These are phyloP conservation scores for Petromus typicus DNA, from an alignment of 2,113 vertebrate species.

Conservation along the genomic window DNA sequence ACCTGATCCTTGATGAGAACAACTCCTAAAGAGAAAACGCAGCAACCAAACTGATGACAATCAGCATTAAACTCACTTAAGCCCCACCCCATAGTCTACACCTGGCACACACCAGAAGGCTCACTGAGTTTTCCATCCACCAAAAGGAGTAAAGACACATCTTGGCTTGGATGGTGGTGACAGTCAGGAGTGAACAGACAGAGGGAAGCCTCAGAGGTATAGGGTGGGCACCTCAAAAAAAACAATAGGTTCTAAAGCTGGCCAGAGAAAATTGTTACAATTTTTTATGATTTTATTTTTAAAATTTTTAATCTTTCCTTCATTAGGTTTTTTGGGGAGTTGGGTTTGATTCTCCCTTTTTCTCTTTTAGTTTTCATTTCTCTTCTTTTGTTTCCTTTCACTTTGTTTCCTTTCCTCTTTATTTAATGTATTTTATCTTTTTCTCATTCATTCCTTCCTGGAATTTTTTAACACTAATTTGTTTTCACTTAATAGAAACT, in stretches of 20 bases:
- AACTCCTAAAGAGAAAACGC: too few species aligned
- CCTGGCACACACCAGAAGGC: too few species aligned
- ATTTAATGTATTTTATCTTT: not conserved
- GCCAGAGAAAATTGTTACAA: not conserved
- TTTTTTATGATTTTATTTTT: not conserved
- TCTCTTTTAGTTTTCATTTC: not conserved
- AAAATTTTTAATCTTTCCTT: not conserved
- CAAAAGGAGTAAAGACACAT: too few species aligned
- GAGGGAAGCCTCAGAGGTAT: not conserved
- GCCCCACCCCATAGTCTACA: too few species aligned
- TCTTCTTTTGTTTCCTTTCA: not conserved
- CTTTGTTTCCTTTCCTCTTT: not conserved
- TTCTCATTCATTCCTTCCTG: not conserved
- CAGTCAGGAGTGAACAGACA: not conserved
- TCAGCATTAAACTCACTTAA: too few species aligned
- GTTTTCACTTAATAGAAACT: not conserved
- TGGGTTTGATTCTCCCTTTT: not conserved
- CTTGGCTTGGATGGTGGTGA: too few species aligned
- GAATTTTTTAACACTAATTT: not conserved
- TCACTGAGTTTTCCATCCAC: too few species aligned
- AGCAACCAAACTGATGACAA: too few species aligned
- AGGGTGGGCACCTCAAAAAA: not conserved
- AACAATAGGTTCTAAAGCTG: not conserved
- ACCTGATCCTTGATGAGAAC: too few species aligned
- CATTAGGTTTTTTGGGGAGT: not conserved